These are phyloP conservation scores for Sturmia bella DNA, from an alignment of 2,888 invertebrate species.

Conservation along the genomic window DNA sequence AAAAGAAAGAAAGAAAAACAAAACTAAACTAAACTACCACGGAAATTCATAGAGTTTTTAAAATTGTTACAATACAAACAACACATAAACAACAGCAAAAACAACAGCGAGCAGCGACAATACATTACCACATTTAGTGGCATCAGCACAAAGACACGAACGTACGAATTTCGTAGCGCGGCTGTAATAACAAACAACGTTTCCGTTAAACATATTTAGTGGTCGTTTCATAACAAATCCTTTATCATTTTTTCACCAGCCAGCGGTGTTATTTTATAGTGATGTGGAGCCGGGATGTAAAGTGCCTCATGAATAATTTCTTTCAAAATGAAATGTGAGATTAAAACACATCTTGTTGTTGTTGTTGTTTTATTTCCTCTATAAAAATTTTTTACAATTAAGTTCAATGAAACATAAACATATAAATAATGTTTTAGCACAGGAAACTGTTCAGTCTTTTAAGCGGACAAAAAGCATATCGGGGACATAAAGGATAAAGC, in stretches of 20 bases:
- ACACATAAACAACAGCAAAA: constrained; percentile 59
- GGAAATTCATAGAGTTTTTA: constrained; percentile 72
- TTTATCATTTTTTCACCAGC: constrained; percentile 42
- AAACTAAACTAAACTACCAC: constrained; percentile 31
- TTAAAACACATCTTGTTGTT: too few species aligned
- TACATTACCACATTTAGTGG: constrained; percentile 63
- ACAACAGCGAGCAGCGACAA: constrained; percentile 33
- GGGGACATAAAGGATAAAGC: too few species aligned
- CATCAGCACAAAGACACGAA: constrained; percentile 26
- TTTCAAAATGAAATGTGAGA: too few species aligned
- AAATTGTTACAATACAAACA: constrained; percentile 70
- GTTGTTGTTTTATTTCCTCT: too few species aligned
- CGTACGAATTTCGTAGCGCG: neutral
- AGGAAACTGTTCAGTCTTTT: too few species aligned
- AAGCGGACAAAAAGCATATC: too few species aligned
- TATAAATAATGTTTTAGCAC: neutral
- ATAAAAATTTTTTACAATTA: neutral
- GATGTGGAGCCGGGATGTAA: neutral
- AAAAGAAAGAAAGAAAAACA: constrained; percentile 33
- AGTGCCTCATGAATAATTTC: neutral
- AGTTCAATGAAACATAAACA: neutral
- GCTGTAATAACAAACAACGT: constrained; percentile 43
- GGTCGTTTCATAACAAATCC: constrained; percentile 42
- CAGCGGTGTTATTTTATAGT: neutral
- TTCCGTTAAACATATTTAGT: constrained; percentile 61